Evolutionary conservation across 2,797 vertebrate genomes (phyloP), one percentile per base, ranked within the genome.

Genomic region (Semotilus atromaculatus): DNA sequence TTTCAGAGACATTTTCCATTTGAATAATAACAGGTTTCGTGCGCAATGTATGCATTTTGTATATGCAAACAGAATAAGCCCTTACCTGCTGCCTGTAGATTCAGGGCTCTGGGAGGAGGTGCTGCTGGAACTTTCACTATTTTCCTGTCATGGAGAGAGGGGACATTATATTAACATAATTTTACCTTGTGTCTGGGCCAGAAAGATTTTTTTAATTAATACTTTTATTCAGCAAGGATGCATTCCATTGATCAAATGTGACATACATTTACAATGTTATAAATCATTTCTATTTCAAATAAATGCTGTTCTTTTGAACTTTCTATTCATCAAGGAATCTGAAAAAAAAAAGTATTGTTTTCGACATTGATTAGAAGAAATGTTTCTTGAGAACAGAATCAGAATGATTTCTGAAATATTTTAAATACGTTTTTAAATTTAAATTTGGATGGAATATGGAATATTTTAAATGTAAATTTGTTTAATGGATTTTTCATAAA

Each of bases 61-160:
- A 13, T 68, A n/a, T 67, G 73, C 40, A 26, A 66, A 66, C 14
- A 10, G 5, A 16, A 45, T 31, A 19, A 55, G 62, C 3, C 7
- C 87, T 89, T 86, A 95, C 95, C 92, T 94, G 91, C 72, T 81
- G 9, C 84, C 81, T 38, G 90, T 67, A 2, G 91, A 90, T 34
- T 94, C 93, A 18, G 91, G 87, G 80, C 55, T 92, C 38, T 91
- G 90, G 5, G 91, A 64, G 0, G 82, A 55, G 21, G 87, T 90
- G 7, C 80, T 85, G 40, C 55, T 77, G 76, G 23, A 43, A 70
- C 64, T 85, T 64, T 92, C 90, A 64, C 88, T 91, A 88, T 89
- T 90, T 81, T 93, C 92, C 94, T 95, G 87, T 60, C 88, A 89
- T 87, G 7, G 77, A 81, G 31, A 73, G 75, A 86, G 23, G 1